Percentiles rank a stretch among this genome's conserved stretches.
Conservation (phyloP, 1,140 invertebrate species). For the Ectropis grisescens region DNA sequence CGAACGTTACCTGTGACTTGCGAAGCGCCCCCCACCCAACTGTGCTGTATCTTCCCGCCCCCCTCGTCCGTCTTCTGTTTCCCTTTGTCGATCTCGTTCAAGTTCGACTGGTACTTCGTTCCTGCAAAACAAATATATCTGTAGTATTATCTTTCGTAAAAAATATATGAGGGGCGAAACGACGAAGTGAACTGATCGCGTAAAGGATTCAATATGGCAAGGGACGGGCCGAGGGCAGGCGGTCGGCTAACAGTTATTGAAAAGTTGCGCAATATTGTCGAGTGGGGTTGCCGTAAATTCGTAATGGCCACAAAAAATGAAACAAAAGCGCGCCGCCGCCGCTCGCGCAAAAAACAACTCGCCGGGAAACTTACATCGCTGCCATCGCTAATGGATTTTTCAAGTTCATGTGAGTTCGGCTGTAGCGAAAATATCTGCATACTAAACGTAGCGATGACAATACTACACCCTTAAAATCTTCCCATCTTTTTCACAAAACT, state of each 20-base stretch:
- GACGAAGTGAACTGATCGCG: slow-evolving; percentile 31
- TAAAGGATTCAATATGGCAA: slow-evolving; percentile 55
- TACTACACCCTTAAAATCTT: no score
- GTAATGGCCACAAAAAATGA: slow-evolving; percentile 66
- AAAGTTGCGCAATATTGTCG: slow-evolving; percentile 65
- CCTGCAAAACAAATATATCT: slow-evolving; percentile 22
- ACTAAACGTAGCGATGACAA: no score
- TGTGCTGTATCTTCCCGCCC: slow-evolving; percentile 57
- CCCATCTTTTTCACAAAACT: no score
- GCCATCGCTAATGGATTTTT: slow-evolving; percentile 25
- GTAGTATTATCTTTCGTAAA: no score
- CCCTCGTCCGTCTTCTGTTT: slow-evolving; percentile 64
- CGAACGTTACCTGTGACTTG: slow-evolving; percentile 61
- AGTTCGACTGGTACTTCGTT: slow-evolving; percentile 58
- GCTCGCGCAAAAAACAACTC: slow-evolving; percentile 36
- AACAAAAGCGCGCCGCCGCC: slow-evolving; percentile 17
- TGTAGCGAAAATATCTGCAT: no score
- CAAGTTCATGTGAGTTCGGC: slow-evolving; percentile 15
- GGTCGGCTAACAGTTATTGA: slow-evolving; percentile 52
- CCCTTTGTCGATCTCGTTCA: slow-evolving; percentile 62
- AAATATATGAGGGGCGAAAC: slow-evolving; percentile 6
- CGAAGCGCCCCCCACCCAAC: slow-evolving; percentile 57
- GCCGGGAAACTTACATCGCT: slow-evolving; percentile 20
- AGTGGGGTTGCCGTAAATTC: slow-evolving; percentile 60
- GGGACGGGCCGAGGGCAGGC: slow-evolving; percentile 28